Conservation (phyloP, 2,113 vertebrate genomes). For the Polyodon spathula region DNA sequence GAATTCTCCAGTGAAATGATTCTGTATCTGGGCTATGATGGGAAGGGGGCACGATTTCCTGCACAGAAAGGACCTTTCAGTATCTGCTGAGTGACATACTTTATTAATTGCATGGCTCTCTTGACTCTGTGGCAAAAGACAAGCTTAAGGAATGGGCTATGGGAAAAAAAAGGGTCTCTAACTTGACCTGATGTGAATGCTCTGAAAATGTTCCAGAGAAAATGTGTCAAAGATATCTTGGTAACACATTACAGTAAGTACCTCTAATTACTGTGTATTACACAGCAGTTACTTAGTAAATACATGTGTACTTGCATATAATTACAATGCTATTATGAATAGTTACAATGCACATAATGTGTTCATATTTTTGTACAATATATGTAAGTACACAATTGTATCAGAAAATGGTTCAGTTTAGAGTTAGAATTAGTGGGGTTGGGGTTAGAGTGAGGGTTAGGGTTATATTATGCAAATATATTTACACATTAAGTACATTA, state of each 20-base stretch:
- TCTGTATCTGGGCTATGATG: neutral
- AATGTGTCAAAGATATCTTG: neutral
- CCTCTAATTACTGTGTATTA: no score
- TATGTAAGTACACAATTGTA: no score
- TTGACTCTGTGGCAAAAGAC: neutral
- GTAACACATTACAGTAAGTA: neutral
- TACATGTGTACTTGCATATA: no score
- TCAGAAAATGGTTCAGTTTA: no score
- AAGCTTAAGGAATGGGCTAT: neutral
- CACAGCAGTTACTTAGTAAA: no score
- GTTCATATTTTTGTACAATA: no score
- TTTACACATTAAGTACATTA: no score
- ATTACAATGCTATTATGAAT: no score
- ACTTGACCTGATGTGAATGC: neutral
- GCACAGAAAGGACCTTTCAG: neutral
- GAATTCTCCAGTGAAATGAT: neutral
- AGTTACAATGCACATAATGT: no score
- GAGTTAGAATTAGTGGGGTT: no score
- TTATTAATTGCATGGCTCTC: neutral
- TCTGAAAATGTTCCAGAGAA: neutral
- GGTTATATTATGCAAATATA: no score
- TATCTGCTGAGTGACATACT: neutral
- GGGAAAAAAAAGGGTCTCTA: neutral
- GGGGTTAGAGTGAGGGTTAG: no score
- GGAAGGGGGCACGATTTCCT: neutral